Conservation (phyloP, 2,797 vertebrate species). For the Eupleurogrammus muticus region DNA sequence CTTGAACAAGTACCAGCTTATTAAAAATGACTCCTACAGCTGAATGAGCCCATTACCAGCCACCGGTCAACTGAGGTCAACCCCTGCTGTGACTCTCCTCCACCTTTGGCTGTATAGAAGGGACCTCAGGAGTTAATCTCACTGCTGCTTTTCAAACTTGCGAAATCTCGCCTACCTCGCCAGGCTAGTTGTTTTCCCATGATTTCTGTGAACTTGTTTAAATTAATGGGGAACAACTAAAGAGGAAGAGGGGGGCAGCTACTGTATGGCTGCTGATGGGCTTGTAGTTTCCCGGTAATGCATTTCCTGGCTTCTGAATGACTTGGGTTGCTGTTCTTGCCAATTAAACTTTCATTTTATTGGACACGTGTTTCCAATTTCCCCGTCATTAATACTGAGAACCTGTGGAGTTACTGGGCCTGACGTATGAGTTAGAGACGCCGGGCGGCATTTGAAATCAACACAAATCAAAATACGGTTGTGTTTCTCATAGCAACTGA, state of each 20-base stretch:
- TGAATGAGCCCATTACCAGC: slow-evolving; percentile 69
- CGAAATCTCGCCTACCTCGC: slow-evolving; percentile 26
- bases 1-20: slow-evolving; percentile 50
- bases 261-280: slow-evolving; percentile 33
- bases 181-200: slow-evolving; percentile 46
- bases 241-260: slow-evolving; percentile 23
- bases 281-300: slow-evolving; percentile 49
- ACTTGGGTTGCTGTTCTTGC: slow-evolving; percentile 70
- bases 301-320: slow-evolving; percentile 68
- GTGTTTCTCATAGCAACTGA: slow-evolving; percentile 51
- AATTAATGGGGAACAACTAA: slow-evolving; percentile 61
- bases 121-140: slow-evolving; percentile 57
- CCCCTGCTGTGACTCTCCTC: slow-evolving; percentile 61
- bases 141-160: slow-evolving; percentile 43
- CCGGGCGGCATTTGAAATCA: slow-evolving; percentile 49
- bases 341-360: slow-evolving; percentile 76
- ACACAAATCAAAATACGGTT: slow-evolving; percentile 34
- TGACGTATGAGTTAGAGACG: slow-evolving; percentile 57
- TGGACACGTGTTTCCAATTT: slow-evolving; percentile 75
- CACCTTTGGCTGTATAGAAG: slow-evolving; percentile 52
- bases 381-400: slow-evolving; percentile 59
- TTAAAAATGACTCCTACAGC: slow-evolving; percentile 71
- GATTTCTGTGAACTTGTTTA: slow-evolving; percentile 59
- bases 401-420: slow-evolving; percentile 65
- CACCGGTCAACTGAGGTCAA: slow-evolving; percentile 52